These are phyloP conservation scores for Leistus spinibarbis DNA, from an alignment of 2,888 invertebrate species.

Conservation along the genomic window DNA sequence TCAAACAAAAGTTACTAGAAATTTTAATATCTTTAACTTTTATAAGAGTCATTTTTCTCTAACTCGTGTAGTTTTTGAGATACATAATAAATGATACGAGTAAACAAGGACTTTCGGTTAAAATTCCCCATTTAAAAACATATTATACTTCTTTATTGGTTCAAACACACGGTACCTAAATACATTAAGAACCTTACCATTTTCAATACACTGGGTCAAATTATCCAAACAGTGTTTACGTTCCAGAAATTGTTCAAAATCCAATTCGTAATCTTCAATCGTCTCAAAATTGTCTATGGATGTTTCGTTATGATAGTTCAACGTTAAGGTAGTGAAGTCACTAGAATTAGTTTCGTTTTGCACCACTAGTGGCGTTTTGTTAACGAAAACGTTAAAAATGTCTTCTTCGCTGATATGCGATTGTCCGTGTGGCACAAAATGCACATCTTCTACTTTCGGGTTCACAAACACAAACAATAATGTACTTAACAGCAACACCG, in stretches of 20 bases:
- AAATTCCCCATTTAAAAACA: too few species aligned
- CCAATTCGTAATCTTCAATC: slow-evolving; percentile 40
- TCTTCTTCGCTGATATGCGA: slow-evolving; percentile 10
- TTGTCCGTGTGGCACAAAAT: background rate
- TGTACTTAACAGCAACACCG: background rate
- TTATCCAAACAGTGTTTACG: slow-evolving; percentile 51
- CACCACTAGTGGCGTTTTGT: background rate
- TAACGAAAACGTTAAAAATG: slow-evolving; percentile 13
- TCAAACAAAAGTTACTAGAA: too few species aligned
- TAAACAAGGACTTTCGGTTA: too few species aligned
- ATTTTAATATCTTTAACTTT: too few species aligned
- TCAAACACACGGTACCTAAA: too few species aligned
- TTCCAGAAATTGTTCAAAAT: slow-evolving; percentile 26
- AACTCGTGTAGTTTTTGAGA: too few species aligned
- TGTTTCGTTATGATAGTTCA: slow-evolving; percentile 32
- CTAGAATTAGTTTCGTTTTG: background rate
- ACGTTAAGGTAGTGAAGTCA: slow-evolving; percentile 1
- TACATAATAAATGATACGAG: too few species aligned
- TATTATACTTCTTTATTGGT: too few species aligned
- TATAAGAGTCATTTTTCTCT: too few species aligned
- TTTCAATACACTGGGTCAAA: slow-evolving; percentile 49
- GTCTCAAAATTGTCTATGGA: background rate
- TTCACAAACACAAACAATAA: background rate
- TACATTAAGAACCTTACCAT: slow-evolving; percentile 48
- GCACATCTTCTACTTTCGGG: background rate